A percentile compares a stretch with the other conserved stretches of the same genome.
These are phyloP conservation scores for Podarcis raffonei DNA, from an alignment of 2,113 vertebrate species.

Conservation along the genomic window DNA sequence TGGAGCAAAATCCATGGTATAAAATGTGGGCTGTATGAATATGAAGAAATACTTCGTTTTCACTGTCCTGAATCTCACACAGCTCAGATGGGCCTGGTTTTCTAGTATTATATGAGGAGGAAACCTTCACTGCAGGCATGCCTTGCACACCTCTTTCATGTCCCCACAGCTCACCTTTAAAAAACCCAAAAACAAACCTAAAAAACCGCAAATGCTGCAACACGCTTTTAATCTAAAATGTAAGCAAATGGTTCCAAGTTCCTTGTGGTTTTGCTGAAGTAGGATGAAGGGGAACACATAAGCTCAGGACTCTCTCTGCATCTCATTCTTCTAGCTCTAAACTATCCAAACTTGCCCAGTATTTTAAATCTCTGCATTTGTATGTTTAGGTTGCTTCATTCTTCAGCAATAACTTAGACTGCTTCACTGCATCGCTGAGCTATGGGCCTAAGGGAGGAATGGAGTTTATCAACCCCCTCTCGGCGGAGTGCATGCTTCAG, in stretches of 20 bases:
- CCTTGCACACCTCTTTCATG: too few relatives aligned
- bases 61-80: too few relatives aligned
- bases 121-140: too few relatives aligned
- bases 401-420: slow-evolving; percentile 94
- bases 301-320: background rate
- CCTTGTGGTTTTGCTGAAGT: background rate
- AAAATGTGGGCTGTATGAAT: too few relatives aligned
- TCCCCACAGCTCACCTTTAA: too few relatives aligned
- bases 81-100: too few relatives aligned
- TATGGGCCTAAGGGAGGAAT: slow-evolving; percentile 83
- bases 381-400: slow-evolving; percentile 89
- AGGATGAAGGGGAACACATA: background rate
- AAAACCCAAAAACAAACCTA: too few relatives aligned
- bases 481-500: slow-evolving; percentile 89
- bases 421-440: slow-evolving; percentile 84
- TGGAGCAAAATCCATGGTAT: too few relatives aligned
- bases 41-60: too few relatives aligned
- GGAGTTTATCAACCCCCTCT: slow-evolving; percentile 83
- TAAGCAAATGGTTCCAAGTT: background rate
- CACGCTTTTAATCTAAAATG: background rate
- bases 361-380: slow-evolving; percentile 41
- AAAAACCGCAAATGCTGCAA: too few relatives aligned
- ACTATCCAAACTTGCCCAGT: background rate
- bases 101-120: too few relatives aligned
- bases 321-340: background rate